Conservation (phyloP, 1,140 invertebrate genomes). For the Drosophila jambulina region DNA sequence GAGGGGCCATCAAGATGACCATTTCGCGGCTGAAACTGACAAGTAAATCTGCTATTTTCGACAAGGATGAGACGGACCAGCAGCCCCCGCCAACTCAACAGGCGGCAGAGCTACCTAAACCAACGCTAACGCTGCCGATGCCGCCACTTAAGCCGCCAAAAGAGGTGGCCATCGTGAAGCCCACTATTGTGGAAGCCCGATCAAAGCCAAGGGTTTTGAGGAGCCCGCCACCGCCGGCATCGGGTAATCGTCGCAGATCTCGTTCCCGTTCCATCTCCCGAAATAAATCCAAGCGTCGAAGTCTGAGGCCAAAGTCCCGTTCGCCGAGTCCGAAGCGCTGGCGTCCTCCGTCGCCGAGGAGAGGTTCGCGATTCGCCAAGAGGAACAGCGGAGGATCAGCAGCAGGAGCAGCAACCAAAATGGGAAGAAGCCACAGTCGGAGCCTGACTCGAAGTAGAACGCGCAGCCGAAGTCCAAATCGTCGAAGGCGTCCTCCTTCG, state of each 20-base stretch:
- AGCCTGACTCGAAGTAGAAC: constrained; percentile 61
- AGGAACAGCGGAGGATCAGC: constrained; percentile 11
- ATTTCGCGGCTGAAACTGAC: constrained; percentile 76
- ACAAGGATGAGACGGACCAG: constrained; percentile 61
- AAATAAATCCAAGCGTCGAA: constrained; percentile 47
- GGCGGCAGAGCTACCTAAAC: constrained; percentile 35
- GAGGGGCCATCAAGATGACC: constrained; percentile 78
- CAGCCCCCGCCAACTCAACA: constrained; percentile 17
- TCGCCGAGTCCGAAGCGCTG: constrained; percentile 64
- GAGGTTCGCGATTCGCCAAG: constrained; percentile 13
- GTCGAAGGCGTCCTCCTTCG: constrained; percentile 34
- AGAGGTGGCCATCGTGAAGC: constrained; percentile 81
- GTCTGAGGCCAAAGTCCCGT: constrained; percentile 44
- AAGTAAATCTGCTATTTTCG: constrained; percentile 71
- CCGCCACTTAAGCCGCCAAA: constrained; percentile 26
- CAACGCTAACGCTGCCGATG: neutral
- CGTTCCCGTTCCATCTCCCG: constrained; percentile 59
- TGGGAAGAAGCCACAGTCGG: constrained; percentile 52
- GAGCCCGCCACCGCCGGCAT: constrained; percentile 16
- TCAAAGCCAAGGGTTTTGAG: constrained; percentile 35
- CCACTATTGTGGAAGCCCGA: constrained; percentile 73
- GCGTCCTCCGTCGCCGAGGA: constrained; percentile 50
- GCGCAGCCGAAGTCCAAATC: constrained; percentile 58
- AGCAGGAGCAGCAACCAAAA: neutral
- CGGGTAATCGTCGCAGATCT: constrained; percentile 32